A percentile compares a stretch with the other conserved stretches of the same genome.
phyloP scores from a whole-genome alignment of 2,797 vertebrate genomes.

The Sternotherus odoratus region DNA sequence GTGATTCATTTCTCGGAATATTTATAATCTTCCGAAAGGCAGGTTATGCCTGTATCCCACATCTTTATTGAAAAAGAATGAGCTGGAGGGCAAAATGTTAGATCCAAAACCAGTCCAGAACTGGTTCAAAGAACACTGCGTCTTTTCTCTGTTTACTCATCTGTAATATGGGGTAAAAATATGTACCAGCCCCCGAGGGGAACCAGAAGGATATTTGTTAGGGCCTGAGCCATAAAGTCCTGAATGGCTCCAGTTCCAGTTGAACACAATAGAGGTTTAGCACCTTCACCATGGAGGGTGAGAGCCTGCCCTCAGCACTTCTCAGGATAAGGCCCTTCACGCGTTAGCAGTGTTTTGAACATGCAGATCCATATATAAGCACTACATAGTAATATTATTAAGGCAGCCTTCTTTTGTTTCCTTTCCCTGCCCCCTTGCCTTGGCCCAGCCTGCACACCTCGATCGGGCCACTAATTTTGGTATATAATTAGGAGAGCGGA shows the following conservation, averaged over 20 bases:
- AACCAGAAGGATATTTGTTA: background rate
- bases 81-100: background rate
- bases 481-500: background rate
- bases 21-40: constrained; percentile 68
- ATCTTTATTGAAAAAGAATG: background rate
- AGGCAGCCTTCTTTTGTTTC: background rate
- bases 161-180: background rate
- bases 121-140: background rate
- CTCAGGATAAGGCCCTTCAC: fast-evolving
- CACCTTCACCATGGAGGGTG: background rate
- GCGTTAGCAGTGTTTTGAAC: fast-evolving
- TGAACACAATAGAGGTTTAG: background rate
- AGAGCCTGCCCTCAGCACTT: background rate
- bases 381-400: background rate
- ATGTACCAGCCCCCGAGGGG: background rate
- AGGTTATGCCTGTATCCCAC: background rate
- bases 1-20: constrained; percentile 71
- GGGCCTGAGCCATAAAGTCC: too few relatives aligned
- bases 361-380: fast-evolving
- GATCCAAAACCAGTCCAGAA: background rate
- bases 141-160: background rate
- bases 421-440: fast-evolving
- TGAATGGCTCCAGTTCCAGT: background rate
- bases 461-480: background rate
- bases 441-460: fast-evolving